Base-by-base conservation (phyloP, 2,888 invertebrate species). In the Amaurobius ferox region DNA sequence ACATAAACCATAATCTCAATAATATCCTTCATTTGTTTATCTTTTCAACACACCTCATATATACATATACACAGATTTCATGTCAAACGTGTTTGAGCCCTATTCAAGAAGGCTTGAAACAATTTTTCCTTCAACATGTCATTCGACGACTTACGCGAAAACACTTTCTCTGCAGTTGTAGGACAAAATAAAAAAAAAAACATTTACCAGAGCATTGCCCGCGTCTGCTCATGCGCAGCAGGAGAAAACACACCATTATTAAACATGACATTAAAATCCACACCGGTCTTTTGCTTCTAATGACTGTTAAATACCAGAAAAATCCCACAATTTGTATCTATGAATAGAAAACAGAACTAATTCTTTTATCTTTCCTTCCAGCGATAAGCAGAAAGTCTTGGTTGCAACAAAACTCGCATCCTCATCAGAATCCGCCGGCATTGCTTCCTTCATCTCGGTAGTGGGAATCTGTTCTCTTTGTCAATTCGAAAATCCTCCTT, bases 311-410 rank as follows among this genome's bases (percentile, higher is more conserved):
- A 66, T n/a, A 66, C 32, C 11, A 32, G 35, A 66, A 66, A 66
- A 32, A 66, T 66, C 66, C 66, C 35, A 9, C 35, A 19, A 35
- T 66, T 66, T 66, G 66, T 66, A 32, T 35, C 66, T 66, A 66
- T 66, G 66, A 66, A 66, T 66, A 66, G 66, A 66, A 66, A 32
- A 66, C 66, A 35, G 30, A 66, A 66, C 66, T n/a, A 66, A 32
- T 19, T 7, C 32, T 66, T 30, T n/a, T 61, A 26, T 35, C 32
- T 66, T 35, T 66, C 32, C 30, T 66, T 23, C 7, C 6, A 66
- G 66, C 32, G 19, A 66, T n/a, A 30, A 66, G 23, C 30, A 28
- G 16, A 29, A 29, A 30, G 16, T 16, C 16, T 7, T 16, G n/a
- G n/a, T n/a, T n/a, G n/a, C n/a, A 44, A 55, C 3, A 23, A 32